These are phyloP conservation scores for Onychomys torridus DNA, from an alignment of 2,797 vertebrate genomes.

Conservation along the genomic window DNA sequence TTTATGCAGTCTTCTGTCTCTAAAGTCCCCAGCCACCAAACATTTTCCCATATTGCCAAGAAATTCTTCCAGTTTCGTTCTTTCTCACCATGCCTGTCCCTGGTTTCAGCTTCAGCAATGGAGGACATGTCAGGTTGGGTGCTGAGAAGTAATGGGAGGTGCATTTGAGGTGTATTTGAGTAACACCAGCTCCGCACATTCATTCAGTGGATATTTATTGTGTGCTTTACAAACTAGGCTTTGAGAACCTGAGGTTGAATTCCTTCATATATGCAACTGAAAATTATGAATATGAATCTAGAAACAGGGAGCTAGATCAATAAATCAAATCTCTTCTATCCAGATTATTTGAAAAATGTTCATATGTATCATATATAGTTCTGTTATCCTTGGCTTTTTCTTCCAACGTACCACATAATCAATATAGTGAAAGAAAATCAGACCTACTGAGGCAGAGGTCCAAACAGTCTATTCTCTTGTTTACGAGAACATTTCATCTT, in stretches of 20 bases:
- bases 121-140: not conserved
- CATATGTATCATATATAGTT: not conserved
- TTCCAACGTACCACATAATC: not conserved
- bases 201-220: not conserved
- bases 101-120: not conserved
- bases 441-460: not conserved
- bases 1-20: not conserved
- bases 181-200: not conserved
- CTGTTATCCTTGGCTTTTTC: not conserved
- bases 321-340: not conserved
- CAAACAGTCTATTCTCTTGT: constrained; percentile 21
- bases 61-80: not conserved
- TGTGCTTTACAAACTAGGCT: constrained; percentile 6
- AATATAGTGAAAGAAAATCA: not conserved
- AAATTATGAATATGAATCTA: not conserved
- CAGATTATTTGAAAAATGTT: constrained; percentile 39
- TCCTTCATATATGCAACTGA: not conserved
- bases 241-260: constrained; percentile 6
- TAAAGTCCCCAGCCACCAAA: not conserved
- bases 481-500: constrained; percentile 4
- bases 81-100: not conserved
- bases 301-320: not conserved
- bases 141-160: not conserved
- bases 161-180: not conserved
- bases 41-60: not conserved